Percentiles rank a stretch among this genome's conserved stretches.
These are phyloP conservation scores for Phoronis australis DNA, from an alignment of 2,888 invertebrate species.

Conservation along the genomic window DNA sequence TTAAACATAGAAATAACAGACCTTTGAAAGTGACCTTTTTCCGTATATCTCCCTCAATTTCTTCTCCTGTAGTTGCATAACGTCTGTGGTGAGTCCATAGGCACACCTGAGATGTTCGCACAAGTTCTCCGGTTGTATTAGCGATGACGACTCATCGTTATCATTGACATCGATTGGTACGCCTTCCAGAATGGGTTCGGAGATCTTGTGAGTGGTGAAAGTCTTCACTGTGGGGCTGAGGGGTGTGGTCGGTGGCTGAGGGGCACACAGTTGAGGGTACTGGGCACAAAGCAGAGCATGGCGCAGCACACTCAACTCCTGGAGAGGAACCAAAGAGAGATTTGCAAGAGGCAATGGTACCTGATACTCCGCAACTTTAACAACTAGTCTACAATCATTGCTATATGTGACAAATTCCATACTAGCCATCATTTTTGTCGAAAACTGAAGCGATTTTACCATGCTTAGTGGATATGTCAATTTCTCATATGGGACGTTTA, in stretches of 20 bases:
- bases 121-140: conserved; percentile 37
- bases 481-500: too few relatives aligned
- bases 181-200: not conserved
- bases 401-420: too few relatives aligned
- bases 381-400: too few relatives aligned
- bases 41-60: conserved; percentile 21
- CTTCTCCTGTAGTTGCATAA: conserved; percentile 30
- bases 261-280: conserved; percentile 37
- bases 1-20: too few relatives aligned
- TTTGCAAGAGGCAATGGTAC: too few relatives aligned
- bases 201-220: not conserved
- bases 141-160: conserved; percentile 25
- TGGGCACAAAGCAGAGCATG: conserved; percentile 34
- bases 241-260: conserved; percentile 32
- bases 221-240: not conserved
- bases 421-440: too few relatives aligned
- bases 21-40: conserved; percentile 33
- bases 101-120: conserved; percentile 33
- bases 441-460: too few relatives aligned
- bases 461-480: too few relatives aligned
- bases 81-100: conserved; percentile 25
- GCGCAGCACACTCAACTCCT: conserved; percentile 30
- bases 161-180: conserved; percentile 9
- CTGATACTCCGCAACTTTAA: too few relatives aligned
- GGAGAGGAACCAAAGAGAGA: too few relatives aligned